Evolutionary conservation across 2,797 vertebrate species (phyloP).

Genomic region (Chlorospingus flavigularis): DNA sequence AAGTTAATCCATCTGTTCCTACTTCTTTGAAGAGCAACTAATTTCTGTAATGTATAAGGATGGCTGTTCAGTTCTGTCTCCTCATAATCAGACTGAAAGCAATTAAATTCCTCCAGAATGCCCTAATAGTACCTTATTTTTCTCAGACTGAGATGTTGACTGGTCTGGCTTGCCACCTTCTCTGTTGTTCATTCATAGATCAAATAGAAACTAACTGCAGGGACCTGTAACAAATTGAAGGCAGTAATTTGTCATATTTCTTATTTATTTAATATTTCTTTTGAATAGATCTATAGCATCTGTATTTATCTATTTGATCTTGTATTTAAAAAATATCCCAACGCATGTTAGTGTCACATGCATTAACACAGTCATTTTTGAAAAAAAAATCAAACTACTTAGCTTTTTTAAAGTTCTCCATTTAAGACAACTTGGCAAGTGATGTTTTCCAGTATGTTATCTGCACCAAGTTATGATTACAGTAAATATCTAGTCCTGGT

Average conservation of each 20-base stretch:
- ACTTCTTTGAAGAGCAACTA: background rate
- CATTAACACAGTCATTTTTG: background rate
- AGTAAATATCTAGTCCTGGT: background rate
- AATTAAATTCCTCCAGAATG: background rate
- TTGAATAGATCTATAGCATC: background rate
- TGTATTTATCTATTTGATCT: background rate
- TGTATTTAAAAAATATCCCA: background rate
- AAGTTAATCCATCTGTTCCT: background rate
- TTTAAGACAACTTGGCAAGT: background rate
- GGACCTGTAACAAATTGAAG: background rate
- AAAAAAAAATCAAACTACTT: background rate
- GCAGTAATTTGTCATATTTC: background rate
- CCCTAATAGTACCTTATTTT: background rate
- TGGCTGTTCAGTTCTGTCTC: background rate
- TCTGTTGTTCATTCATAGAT: background rate
- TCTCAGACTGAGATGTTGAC: background rate
- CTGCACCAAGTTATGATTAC: background rate
- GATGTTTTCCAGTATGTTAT: background rate
- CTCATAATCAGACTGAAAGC: background rate
- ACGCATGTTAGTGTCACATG: background rate
- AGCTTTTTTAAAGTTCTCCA: background rate
- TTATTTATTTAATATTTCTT: background rate
- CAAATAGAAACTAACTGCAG: background rate
- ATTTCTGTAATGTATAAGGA: background rate
- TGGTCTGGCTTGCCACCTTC: background rate